Conservation (phyloP, 2,797 vertebrate species). For the Periparus ater region DNA sequence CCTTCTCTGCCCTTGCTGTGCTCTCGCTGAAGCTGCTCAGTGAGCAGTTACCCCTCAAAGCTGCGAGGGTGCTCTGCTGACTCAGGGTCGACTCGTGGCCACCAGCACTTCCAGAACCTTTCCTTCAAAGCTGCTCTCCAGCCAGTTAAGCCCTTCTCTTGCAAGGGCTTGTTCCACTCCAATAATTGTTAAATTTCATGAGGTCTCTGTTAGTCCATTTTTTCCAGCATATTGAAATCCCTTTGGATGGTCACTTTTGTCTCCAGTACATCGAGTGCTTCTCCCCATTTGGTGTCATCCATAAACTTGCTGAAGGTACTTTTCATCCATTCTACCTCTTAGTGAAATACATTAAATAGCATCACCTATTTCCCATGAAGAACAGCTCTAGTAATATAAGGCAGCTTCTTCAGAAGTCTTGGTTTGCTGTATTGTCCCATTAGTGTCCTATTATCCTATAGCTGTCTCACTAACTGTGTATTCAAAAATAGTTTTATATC, state of each 20-base stretch:
- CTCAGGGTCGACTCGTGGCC: neutral
- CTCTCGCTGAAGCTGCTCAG: neutral
- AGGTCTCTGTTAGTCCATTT: neutral
- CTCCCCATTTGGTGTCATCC: neutral
- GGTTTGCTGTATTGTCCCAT: neutral
- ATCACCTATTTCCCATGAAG: neutral
- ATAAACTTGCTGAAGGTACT: neutral
- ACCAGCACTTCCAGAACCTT: neutral
- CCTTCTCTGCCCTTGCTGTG: rapidly evolving
- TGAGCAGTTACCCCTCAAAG: neutral
- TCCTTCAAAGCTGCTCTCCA: neutral
- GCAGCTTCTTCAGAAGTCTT: neutral
- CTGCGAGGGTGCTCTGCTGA: neutral
- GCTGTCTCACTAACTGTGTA: neutral
- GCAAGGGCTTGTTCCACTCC: neutral
- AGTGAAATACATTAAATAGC: neutral
- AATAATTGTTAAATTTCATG: neutral
- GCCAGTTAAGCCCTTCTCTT: neutral
- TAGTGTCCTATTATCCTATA: neutral
- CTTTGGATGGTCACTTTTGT: neutral
- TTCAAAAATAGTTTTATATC: neutral
- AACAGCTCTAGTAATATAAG: neutral
- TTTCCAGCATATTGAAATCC: neutral
- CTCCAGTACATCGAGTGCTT: neutral
- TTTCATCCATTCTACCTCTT: neutral